phyloP scores from a whole-genome alignment of 2,797 vertebrate species.

The Liasis olivaceus region DNA sequence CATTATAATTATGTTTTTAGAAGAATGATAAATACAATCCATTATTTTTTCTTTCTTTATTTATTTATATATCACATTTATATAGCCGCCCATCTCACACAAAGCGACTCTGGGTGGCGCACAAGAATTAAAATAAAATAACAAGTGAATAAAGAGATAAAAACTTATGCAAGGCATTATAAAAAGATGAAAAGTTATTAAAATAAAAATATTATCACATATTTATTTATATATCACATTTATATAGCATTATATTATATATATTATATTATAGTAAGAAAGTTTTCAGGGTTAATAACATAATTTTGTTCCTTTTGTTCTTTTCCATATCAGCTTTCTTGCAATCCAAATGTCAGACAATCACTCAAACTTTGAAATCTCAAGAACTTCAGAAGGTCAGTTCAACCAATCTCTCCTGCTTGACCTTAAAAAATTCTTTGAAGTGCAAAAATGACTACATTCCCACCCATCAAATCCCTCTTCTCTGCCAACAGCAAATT shows the following conservation, averaged over 20 bases:
- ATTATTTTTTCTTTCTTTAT: too few species aligned
- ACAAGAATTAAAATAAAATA: too few species aligned
- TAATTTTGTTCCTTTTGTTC: neutral
- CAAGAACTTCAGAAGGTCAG: neutral
- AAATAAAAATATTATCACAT: too few species aligned
- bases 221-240: too few species aligned
- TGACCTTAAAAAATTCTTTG: conserved; percentile 20
- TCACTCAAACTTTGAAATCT: neutral
- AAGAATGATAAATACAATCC: neutral
- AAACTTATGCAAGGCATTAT: too few species aligned
- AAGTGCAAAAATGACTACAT: conserved; percentile 4
- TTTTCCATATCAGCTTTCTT: neutral
- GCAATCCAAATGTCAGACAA: neutral
- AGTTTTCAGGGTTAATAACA: neutral
- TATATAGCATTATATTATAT: neutral
- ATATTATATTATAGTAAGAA: neutral
- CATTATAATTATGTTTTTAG: neutral
- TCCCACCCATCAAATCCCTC: neutral
- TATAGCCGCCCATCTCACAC: too few species aligned
- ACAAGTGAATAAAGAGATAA: too few species aligned
- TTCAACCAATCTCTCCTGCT: neutral
- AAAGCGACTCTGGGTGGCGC: too few species aligned
- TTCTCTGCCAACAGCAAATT: neutral
- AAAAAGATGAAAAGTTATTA: too few species aligned
- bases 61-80: too few species aligned